Evolutionary conservation across 1,140 invertebrate species (phyloP), one percentile per base, ranked within the genome.

Genomic region (Hesperophylax magnus): DNA sequence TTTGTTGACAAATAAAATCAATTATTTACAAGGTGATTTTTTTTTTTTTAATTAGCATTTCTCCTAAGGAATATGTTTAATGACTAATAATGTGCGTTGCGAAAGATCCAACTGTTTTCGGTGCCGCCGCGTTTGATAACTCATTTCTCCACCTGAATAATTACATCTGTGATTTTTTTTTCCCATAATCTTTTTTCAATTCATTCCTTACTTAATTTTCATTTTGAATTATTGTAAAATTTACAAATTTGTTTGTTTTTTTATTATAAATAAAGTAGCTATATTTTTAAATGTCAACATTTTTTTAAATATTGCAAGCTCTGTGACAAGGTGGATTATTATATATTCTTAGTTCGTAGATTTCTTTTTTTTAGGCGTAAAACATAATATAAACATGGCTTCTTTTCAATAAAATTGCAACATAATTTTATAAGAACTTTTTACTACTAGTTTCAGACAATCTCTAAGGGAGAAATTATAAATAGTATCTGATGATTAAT

Each of bases 251-350:
- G 39, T 31, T 67, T 34, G 0, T 31, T 65, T 65, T 14, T 67
- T 31, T n/a, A n/a, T 65, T 65, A 11, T 67, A 15, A 65, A 39
- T 39, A 65, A 65, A 31, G 61, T 39, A 47, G 2, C 39, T 67
- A 67, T 67, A 67, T 67, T 67, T 34, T 67, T 31, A 31, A 65
- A 67, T 67, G 63, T 67, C 63, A 61, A 61, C 7, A 6, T 61
- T 3, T 61, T 61, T 61, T 61, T 61, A 6, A 61, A 24, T 61
- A 61, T 61, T 8, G 58, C 58, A 61, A 61, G 58, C 6, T 67
- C 31, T 67, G 63, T 67, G 22, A 31, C 7, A 31, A n/a, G 63
- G 58, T 20, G 58, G 8, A 61, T 61, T 18, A 61, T 61, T 24
- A 65, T 34, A 67, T 67, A 34, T 34, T 67, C 31, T 31, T 67